Percentiles rank a stretch among this genome's conserved stretches.
phyloP scores from a whole-genome alignment of 2,797 vertebrate genomes.

The Paguma larvata region DNA sequence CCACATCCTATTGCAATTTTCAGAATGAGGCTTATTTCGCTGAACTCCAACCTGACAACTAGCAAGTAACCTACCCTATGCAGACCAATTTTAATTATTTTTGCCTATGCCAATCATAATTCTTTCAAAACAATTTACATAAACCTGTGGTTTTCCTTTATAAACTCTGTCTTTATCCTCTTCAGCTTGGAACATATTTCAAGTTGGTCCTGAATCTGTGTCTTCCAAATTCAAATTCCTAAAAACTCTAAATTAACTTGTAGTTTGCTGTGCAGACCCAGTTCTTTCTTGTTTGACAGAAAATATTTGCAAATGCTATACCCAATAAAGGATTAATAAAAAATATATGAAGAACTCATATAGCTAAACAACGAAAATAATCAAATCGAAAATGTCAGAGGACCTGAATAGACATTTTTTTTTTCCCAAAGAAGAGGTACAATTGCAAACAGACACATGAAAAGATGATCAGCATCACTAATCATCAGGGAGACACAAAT shows the following conservation, averaged over 20 bases:
- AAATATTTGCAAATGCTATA: neutral
- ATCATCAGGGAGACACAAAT: neutral
- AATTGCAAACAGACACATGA: neutral
- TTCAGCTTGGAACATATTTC: neutral
- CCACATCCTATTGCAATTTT: neutral
- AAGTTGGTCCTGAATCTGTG: neutral
- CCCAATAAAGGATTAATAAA: neutral
- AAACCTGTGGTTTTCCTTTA: neutral
- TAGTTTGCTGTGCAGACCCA: neutral
- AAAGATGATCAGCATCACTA: neutral
- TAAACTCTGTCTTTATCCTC: neutral
- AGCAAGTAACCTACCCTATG: neutral
- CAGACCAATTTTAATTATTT: neutral
- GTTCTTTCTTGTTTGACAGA: neutral
- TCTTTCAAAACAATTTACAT: neutral
- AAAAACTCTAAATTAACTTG: neutral
- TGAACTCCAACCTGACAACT: neutral
- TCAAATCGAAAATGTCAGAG: neutral
- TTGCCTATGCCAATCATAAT: neutral
- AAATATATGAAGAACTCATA: neutral
- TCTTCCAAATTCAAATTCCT: neutral
- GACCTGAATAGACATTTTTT: neutral
- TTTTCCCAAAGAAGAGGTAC: neutral
- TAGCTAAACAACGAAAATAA: neutral
- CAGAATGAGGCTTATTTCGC: neutral